phyloP scores from a whole-genome alignment of 2,113 vertebrate genomes.

The Anarhynchus alexandrinus region DNA sequence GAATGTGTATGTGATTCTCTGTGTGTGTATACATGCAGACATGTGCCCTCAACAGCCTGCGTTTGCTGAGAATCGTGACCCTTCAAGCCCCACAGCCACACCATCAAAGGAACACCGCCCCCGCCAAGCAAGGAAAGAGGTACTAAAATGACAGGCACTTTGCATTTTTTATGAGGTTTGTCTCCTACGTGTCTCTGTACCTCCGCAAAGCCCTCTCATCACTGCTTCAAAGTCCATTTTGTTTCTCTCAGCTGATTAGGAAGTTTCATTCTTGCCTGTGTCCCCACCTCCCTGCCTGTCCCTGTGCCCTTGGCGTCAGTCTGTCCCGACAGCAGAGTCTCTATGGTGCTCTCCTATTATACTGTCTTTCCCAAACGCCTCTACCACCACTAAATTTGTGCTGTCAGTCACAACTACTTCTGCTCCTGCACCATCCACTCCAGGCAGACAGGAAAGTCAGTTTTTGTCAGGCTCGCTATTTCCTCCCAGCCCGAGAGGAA shows the following conservation, averaged over 20 bases:
- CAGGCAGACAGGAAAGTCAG: background rate
- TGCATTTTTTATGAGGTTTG: conserved; percentile 37
- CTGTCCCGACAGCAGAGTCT: background rate
- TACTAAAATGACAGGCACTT: background rate
- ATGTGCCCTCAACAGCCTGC: background rate
- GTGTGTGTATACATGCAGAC: background rate
- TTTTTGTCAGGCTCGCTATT: background rate
- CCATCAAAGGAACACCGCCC: background rate
- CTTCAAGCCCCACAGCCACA: background rate
- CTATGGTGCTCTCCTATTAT: background rate
- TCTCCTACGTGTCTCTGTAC: background rate
- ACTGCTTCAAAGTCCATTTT: background rate
- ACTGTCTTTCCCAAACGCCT: background rate
- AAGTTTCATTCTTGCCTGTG: background rate
- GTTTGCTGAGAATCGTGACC: background rate
- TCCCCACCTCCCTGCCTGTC: background rate
- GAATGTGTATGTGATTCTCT: background rate
- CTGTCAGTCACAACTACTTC: background rate
- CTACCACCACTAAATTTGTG: background rate
- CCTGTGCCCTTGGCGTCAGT: background rate
- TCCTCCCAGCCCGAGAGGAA: background rate
- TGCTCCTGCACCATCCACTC: background rate
- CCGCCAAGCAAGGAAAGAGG: background rate
- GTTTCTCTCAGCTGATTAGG: background rate
- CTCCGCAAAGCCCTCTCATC: background rate